A percentile compares a stretch with the other conserved stretches of the same genome.
These are phyloP conservation scores for Julus scanicus DNA, from an alignment of 2,888 invertebrate genomes.

Conservation along the genomic window DNA sequence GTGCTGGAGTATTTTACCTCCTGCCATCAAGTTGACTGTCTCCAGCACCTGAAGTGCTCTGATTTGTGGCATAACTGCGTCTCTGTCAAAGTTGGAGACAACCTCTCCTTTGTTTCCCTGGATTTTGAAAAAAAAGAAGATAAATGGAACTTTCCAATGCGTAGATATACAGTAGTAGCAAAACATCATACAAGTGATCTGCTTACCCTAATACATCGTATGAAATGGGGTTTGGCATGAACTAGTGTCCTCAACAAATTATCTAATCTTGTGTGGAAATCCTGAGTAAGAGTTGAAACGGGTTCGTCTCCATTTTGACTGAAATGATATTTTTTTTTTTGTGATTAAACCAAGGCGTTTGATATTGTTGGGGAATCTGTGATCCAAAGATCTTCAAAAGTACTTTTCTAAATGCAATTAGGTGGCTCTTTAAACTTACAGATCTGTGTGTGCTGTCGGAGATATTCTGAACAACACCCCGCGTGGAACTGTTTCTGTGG, in stretches of 20 bases:
- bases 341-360: neutral
- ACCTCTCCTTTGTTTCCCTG: slow-evolving; percentile 72
- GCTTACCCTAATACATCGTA: slow-evolving; percentile 81
- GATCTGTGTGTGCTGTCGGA: slow-evolving; percentile 85
- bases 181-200: neutral
- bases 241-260: slow-evolving; percentile 90
- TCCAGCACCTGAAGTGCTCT: slow-evolving; percentile 90
- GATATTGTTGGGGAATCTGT: neutral
- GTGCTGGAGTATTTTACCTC: slow-evolving; percentile 47
- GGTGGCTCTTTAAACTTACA: slow-evolving; percentile 65
- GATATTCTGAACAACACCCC: slow-evolving; percentile 88
- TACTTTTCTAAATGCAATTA: neutral
- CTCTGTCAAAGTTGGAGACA: slow-evolving; percentile 84
- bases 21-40: slow-evolving; percentile 88
- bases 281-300: slow-evolving; percentile 89
- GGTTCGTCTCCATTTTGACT: slow-evolving; percentile 84
- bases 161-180: slow-evolving; percentile 61
- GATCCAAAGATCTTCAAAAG: too few species aligned
- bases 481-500: slow-evolving; percentile 73
- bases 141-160: neutral
- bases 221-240: slow-evolving; percentile 93
- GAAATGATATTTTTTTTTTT: slow-evolving; percentile 57
- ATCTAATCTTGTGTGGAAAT: slow-evolving; percentile 93
- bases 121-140: neutral
- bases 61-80: slow-evolving; percentile 86